phyloP scores from a whole-genome alignment of 2,113 vertebrate genomes.

The Zosterops pallidus region DNA sequence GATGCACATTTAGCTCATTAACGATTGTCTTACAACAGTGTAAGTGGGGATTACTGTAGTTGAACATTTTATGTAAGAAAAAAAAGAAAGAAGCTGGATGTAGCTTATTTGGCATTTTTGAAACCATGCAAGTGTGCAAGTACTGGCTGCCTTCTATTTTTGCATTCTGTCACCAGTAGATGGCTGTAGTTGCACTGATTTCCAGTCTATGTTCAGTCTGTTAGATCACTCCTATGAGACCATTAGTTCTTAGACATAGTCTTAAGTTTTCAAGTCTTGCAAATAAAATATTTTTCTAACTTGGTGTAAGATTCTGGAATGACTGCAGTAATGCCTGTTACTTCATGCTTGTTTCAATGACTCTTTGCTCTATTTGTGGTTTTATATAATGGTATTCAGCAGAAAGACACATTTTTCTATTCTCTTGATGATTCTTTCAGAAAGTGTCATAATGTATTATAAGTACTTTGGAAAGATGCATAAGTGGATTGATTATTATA shows the following conservation, averaged over 20 bases:
- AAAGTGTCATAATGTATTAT: background rate
- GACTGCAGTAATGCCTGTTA: background rate
- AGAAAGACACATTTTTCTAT: background rate
- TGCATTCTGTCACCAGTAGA: conserved; percentile 29
- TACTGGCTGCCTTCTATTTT: background rate
- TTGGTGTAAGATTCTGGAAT: background rate
- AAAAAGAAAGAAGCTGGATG: background rate
- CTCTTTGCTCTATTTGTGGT: background rate
- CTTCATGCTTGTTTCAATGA: background rate
- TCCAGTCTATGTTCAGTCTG: background rate
- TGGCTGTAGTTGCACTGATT: conserved; percentile 13
- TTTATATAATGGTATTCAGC: background rate
- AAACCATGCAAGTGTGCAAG: background rate
- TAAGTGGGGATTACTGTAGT: background rate
- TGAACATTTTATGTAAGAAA: background rate
- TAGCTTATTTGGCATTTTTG: background rate
- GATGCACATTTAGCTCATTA: background rate
- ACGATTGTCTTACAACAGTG: background rate
- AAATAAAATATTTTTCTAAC: background rate
- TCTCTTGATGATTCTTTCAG: background rate
- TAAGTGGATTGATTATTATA: background rate
- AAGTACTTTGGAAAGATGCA: background rate
- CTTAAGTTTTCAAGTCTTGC: background rate
- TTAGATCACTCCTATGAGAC: background rate
- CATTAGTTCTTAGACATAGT: background rate